Evolutionary conservation across 2,888 invertebrate species (phyloP).

Genomic region (Latrodectus hesperus): DNA sequence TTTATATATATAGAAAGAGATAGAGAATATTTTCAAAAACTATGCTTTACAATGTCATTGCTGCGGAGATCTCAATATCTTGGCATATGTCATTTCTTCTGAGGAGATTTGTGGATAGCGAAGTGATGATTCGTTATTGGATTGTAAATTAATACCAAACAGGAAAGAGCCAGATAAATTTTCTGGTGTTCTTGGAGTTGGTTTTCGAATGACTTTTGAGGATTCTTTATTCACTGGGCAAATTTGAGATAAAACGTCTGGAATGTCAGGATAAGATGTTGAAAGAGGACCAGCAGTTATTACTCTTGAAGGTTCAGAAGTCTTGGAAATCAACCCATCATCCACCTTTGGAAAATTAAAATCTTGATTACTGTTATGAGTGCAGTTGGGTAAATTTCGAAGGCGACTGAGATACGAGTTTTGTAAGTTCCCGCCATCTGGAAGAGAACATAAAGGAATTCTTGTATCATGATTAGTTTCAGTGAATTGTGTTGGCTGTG

Average conservation of each 20-base stretch:
- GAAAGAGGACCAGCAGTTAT: constrained; percentile 62
- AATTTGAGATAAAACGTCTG: constrained; percentile 49
- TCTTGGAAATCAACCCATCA: constrained; percentile 6
- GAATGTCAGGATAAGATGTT: constrained; percentile 63
- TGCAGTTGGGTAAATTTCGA: constrained; percentile 23
- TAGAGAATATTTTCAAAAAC: constrained; percentile 4
- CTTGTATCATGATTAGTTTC: constrained; percentile 40
- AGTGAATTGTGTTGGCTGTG: constrained; percentile 14
- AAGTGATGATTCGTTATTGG: constrained; percentile 40
- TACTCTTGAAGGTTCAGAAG: neutral
- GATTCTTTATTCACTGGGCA: constrained; percentile 27
- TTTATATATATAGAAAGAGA: constrained; percentile 9
- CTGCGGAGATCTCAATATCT: constrained; percentile 61
- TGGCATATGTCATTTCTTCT: constrained; percentile 66
- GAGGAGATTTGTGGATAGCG: constrained; percentile 57
- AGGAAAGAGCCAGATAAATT: constrained; percentile 28
- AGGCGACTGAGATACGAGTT: constrained; percentile 51
- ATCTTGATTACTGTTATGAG: constrained; percentile 22
- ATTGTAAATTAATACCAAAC: constrained; percentile 35
- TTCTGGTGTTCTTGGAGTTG: constrained; percentile 30
- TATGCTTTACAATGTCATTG: constrained; percentile 38
- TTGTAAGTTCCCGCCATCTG: constrained; percentile 29
- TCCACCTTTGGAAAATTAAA: constrained; percentile 32
- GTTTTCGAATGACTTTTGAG: constrained; percentile 60
- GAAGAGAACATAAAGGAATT: constrained; percentile 17